These are phyloP conservation scores for Mormyrops attenuatus DNA, from an alignment of 2,797 vertebrate genomes.

Conservation along the genomic window DNA sequence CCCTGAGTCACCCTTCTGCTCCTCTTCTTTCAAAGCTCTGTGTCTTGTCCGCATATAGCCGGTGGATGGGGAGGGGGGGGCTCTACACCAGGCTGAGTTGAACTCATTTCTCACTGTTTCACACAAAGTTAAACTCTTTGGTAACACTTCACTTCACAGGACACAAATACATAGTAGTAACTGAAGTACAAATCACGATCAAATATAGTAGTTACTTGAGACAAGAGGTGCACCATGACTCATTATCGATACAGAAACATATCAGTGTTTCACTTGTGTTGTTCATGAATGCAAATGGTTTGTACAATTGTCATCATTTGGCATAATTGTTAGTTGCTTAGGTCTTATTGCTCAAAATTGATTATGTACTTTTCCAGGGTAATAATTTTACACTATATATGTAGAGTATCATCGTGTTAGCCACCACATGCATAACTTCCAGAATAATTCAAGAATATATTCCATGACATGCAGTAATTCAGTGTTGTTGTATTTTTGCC, in stretches of 20 bases:
- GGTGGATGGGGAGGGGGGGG: not conserved
- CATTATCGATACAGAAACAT: not conserved
- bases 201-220: not conserved
- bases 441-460: not conserved
- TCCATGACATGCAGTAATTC: not conserved
- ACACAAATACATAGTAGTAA: not conserved
- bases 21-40: not conserved
- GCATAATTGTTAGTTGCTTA: not conserved
- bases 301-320: not conserved
- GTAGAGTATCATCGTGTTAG: not conserved
- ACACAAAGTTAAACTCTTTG: not conserved
- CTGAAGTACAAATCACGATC: not conserved
- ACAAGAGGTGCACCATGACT: not conserved
- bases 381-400: not conserved
- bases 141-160: not conserved
- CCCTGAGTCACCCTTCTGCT: not conserved
- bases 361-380: not conserved
- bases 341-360: not conserved
- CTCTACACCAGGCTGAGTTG: not conserved
- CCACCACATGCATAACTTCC: not conserved
- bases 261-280: not conserved
- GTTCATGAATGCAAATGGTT: not conserved
- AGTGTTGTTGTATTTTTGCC: not conserved
- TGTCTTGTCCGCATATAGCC: not conserved
- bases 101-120: not conserved